A percentile compares a stretch with the other conserved stretches of the same genome.
Evolutionary conservation across 2,113 vertebrate species (phyloP).

Genomic region (Chionodraco myersi): DNA sequence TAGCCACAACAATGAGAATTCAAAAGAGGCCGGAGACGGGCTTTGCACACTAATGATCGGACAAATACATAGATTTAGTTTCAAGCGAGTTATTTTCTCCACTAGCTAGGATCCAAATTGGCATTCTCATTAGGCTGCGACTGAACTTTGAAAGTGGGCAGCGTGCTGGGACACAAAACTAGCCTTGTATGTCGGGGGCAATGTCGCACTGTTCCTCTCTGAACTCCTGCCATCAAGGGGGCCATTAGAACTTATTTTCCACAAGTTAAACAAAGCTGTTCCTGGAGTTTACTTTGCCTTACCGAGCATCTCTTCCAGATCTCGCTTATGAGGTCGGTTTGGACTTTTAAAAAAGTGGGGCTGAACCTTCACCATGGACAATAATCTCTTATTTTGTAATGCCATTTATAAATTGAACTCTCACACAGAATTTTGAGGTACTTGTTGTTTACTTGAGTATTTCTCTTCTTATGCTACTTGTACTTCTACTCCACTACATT

Average conservation of each 20-base stretch:
- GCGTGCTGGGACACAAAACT: constrained; percentile 32
- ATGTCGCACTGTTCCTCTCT: constrained; percentile 39
- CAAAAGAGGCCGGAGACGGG: constrained; percentile 23
- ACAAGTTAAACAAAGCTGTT: constrained; percentile 3
- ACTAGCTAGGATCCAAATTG: constrained; percentile 45
- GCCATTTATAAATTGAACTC: no score
- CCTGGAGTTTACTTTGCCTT: constrained; percentile 38
- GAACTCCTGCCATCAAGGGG: constrained; percentile 36
- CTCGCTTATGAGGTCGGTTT: constrained; percentile 82
- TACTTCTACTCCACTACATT: no score
- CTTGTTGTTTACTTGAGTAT: no score
- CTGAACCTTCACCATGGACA: no score
- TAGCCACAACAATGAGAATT: constrained; percentile 10
- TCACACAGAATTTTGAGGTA: no score
- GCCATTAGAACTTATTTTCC: constrained; percentile 41
- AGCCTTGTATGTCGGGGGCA: constrained; percentile 10
- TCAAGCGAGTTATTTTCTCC: constrained; percentile 36
- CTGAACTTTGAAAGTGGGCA: constrained; percentile 44
- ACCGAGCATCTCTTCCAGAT: constrained; percentile 84
- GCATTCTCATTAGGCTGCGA: constrained; percentile 53
- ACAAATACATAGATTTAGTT: constrained; percentile 34
- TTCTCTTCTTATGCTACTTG: no score
- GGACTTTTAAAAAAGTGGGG: constrained; percentile 88
- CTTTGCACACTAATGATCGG: constrained; percentile 56
- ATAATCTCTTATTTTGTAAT: no score